Base-by-base conservation (phyloP, 2,797 vertebrate species). In the Dicrostonyx torquatus region DNA sequence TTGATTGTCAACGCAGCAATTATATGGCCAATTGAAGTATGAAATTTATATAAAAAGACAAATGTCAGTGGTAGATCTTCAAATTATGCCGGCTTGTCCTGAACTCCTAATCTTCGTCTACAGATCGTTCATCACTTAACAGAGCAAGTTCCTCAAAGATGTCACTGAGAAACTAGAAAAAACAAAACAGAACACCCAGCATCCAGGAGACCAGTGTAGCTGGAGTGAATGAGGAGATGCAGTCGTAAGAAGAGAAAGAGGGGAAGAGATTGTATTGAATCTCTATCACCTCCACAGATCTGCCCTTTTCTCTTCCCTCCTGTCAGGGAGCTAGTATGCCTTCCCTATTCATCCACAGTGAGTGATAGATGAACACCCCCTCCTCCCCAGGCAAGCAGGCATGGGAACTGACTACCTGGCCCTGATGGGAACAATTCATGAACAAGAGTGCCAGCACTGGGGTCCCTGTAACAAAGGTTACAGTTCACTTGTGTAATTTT, bases 1-100 rank as follows among this genome's bases (percentile, higher is more conserved):
- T 76, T 88, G 88, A 94, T 94, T 37, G 76, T 9, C n/a, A 82
- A 26, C 29, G 70, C 53, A 76, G 34, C 55, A 82, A 85, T 86
- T 93, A 90, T 9, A 31, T 15, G 48, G 45, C 12, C 53, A 66
- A 68, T 31, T 48, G 91, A 91, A 92, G 29, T 18, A 55, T 86
- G 68, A 80, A 76, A 45, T 95, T 64, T 72, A 58, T n/a, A 58
- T n/a, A 29, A 62, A 60, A 75, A 68, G 62, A 37, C 2, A 29
- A 7, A 43, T 43, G 6, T 78, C 58, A 80, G 75, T 48, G n/a
- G 37, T 43, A 45, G 26, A 64, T 64, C 83, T 87, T 89, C 66
- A 83, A 62, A 72, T 93, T 34, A 75, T 7, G 40, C 60, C 1
- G 15, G 24, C 43, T 6, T 14, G 72, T n/a, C 58, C 45, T 37